phyloP scores from a whole-genome alignment of 2,888 invertebrate genomes.

The Meteorus colon region DNA sequence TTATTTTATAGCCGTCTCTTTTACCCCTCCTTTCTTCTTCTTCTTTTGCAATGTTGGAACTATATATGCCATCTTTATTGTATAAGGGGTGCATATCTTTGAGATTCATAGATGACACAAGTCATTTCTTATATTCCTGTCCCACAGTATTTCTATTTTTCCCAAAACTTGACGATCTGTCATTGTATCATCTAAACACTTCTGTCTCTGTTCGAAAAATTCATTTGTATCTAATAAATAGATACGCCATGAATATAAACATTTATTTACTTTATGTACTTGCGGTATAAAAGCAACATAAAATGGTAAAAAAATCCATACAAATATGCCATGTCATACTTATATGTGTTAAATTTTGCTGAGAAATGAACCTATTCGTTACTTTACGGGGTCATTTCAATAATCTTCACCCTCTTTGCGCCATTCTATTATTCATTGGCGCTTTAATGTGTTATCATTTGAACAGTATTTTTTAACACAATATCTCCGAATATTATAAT shows the following conservation, averaged over 20 bases:
- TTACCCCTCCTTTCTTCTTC: background rate
- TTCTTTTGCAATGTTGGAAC: slow-evolving; percentile 43
- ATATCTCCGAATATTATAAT: no score
- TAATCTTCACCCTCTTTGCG: background rate
- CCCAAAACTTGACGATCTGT: no score
- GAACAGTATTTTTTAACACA: no score
- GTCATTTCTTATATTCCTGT: background rate
- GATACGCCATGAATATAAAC: no score
- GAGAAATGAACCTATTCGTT: slow-evolving; percentile 51
- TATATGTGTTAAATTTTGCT: no score
- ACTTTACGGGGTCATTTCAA: slow-evolving; percentile 39
- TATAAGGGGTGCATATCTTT: slow-evolving; percentile 65
- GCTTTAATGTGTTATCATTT: no score
- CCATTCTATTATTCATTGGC: background rate
- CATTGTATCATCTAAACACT: no score
- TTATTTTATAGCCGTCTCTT: slow-evolving; percentile 70
- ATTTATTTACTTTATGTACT: no score
- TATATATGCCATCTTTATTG: slow-evolving; percentile 25
- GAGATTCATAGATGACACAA: slow-evolving; percentile 40
- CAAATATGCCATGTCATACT: slow-evolving; percentile 46
- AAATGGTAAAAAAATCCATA: background rate
- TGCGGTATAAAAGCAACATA: background rate
- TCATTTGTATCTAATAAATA: no score
- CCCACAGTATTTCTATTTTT: no score
- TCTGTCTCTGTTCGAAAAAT: no score